These are phyloP conservation scores for Misgurnus mizolepis DNA, from an alignment of 2,113 vertebrate genomes.

Conservation along the genomic window DNA sequence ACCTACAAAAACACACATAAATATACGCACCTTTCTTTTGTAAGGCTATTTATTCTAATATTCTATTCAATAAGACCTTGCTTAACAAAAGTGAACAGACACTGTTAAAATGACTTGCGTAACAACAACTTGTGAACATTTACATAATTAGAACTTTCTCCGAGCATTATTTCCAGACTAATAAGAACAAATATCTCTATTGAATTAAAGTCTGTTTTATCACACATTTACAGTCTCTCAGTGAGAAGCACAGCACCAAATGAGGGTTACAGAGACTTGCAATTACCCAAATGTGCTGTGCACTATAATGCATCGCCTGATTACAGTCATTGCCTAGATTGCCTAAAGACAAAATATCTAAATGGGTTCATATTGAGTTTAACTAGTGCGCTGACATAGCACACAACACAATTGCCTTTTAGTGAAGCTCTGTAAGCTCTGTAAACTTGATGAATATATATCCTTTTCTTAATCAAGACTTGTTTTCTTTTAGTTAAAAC, in stretches of 20 bases:
- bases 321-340: constrained; percentile 26
- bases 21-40: not conserved
- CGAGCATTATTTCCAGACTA: constrained; percentile 22
- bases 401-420: not conserved
- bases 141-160: constrained; percentile 33
- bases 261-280: constrained; percentile 38
- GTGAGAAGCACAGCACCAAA: constrained; percentile 12
- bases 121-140: not conserved
- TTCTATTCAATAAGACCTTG: not conserved
- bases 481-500: too few relatives aligned
- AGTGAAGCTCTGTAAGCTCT: constrained; percentile 3
- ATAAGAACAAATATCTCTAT: constrained; percentile 7
- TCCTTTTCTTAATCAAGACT: too few relatives aligned
- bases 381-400: not conserved
- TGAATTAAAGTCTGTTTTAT: not conserved
- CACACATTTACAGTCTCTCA: constrained; percentile 25
- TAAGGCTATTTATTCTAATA: constrained; percentile 2
- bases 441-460: too few relatives aligned
- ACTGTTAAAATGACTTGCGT: constrained; percentile 14
- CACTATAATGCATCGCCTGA: constrained; percentile 57
- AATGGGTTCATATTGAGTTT: constrained; percentile 43
- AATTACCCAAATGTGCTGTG: constrained; percentile 66
- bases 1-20: constrained; percentile 70
- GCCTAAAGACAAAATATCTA: constrained; percentile 44
- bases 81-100: constrained; percentile 10